Evolutionary conservation across 2,113 vertebrate species (phyloP).

Genomic region (Stigmatopora argus): DNA sequence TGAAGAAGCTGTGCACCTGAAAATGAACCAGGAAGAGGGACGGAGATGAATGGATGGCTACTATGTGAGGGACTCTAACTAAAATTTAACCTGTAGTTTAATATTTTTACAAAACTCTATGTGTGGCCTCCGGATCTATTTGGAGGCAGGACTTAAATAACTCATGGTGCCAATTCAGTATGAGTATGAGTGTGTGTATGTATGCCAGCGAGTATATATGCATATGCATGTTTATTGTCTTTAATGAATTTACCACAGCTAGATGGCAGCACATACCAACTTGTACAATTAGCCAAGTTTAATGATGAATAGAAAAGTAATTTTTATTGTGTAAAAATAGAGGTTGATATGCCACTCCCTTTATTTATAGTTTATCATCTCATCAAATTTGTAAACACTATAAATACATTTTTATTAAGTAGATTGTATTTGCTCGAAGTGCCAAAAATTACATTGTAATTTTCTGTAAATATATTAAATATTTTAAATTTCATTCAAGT

Average conservation of each 20-base stretch:
- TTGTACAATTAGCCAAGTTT: slow-evolving; percentile 3
- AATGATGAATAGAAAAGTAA: neutral
- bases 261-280: slow-evolving; percentile 51
- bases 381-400: too few relatives aligned
- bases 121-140: slow-evolving; percentile 4
- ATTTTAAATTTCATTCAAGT: too few relatives aligned
- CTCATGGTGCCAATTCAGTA: too few relatives aligned
- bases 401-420: too few relatives aligned
- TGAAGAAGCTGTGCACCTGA: slow-evolving; percentile 36
- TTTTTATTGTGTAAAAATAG: neutral
- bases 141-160: neutral
- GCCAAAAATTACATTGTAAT: too few relatives aligned
- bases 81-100: slow-evolving; percentile 7
- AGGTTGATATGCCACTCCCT: too few relatives aligned
- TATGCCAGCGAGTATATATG: neutral
- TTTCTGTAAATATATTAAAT: too few relatives aligned
- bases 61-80: slow-evolving; percentile 8
- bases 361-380: neutral
- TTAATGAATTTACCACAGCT: slow-evolving; percentile 32
- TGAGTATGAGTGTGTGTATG: neutral
- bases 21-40: slow-evolving; percentile 24
- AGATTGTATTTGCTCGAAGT: too few relatives aligned
- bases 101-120: slow-evolving; percentile 8
- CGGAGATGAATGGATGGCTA: slow-evolving; percentile 20
- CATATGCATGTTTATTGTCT: neutral